phyloP scores from a whole-genome alignment of 2,113 vertebrate genomes.

The Pelvicachromis taeniatus region DNA sequence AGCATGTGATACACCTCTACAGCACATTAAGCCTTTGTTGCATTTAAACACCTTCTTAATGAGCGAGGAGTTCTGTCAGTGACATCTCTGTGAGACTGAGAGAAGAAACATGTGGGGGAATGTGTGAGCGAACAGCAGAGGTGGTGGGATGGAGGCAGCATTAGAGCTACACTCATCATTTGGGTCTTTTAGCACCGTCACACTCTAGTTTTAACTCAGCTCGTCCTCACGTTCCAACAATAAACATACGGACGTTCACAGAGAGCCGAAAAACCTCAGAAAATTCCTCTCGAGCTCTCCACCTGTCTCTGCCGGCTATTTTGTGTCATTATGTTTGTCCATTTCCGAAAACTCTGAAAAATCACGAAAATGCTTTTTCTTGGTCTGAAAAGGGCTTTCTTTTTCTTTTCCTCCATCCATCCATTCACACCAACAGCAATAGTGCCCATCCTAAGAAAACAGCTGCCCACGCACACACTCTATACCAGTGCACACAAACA shows the following conservation, averaged over 20 bases:
- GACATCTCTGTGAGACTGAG: neutral
- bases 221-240: neutral
- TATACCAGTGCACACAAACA: neutral
- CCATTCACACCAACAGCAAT: neutral
- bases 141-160: neutral
- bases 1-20: conserved; percentile 20
- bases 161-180: conserved; percentile 21
- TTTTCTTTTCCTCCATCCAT: neutral
- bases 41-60: conserved; percentile 19
- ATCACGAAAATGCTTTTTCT: neutral
- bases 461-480: neutral
- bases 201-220: conserved; percentile 19
- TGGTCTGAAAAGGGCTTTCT: neutral
- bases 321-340: neutral
- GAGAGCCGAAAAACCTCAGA: neutral
- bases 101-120: neutral
- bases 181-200: conserved; percentile 37
- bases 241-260: neutral
- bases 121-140: neutral
- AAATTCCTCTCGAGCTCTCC: neutral
- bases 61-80: neutral
- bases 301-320: neutral
- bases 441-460: conserved; percentile 6
- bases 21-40: conserved; percentile 25
- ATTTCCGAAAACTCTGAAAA: conserved; percentile 10